Percentiles rank a stretch among this genome's conserved stretches.
phyloP scores from a whole-genome alignment of 2,113 vertebrate genomes.

The Urocynchramus pylzowi region DNA sequence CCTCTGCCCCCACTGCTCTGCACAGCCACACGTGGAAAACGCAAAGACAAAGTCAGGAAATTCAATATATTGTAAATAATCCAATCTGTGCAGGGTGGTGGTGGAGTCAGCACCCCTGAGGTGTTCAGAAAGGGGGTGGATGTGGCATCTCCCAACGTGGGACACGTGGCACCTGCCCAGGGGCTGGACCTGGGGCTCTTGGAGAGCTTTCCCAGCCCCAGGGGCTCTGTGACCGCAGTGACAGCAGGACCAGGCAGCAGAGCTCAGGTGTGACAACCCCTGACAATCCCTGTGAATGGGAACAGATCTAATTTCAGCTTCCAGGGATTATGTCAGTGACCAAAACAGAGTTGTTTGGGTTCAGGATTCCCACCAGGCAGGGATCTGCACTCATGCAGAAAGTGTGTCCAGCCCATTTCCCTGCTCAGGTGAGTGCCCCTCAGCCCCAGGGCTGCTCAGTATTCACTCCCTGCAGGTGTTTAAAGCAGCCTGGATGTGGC shows the following conservation, averaged over 20 bases:
- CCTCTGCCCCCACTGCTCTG: not conserved
- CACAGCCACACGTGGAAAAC: not conserved
- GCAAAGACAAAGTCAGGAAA: not conserved
- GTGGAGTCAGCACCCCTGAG: not conserved
- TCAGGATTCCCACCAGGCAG: too few relatives aligned
- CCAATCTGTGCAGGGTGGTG: accelerated
- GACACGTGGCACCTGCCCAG: too few relatives aligned
- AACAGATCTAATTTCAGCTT: too few relatives aligned
- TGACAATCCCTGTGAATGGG: too few relatives aligned
- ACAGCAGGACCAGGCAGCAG: not conserved
- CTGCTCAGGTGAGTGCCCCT: not conserved
- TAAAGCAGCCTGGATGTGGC: not conserved
- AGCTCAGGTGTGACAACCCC: not conserved
- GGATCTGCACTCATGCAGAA: too few relatives aligned
- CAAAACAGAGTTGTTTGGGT: too few relatives aligned
- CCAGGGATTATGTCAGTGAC: too few relatives aligned
- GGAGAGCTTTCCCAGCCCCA: not conserved
- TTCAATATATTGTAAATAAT: not conserved
- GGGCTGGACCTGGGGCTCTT: not conserved
- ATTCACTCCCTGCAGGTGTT: not conserved
- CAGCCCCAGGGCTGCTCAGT: not conserved
- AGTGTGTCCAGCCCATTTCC: not conserved
- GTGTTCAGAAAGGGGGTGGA: accelerated
- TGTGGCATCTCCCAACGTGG: not conserved
- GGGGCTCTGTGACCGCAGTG: not conserved